Evolutionary conservation across 2,888 invertebrate species (phyloP).

Genomic region (Rotaria socialis): DNA sequence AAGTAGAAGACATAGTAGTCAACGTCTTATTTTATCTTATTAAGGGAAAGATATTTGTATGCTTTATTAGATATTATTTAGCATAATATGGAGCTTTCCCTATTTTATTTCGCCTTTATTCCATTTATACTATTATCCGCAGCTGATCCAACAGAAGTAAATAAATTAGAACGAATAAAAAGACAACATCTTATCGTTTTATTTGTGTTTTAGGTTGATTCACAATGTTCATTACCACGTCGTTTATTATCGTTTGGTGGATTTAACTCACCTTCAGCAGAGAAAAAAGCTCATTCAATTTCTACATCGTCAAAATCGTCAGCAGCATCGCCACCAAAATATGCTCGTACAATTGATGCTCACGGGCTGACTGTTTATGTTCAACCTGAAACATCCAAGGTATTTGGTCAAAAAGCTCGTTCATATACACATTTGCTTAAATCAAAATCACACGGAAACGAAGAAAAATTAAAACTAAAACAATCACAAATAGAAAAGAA

Average conservation of each 20-base stretch:
- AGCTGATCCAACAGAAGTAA: slow-evolving; percentile 1
- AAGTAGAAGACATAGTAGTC: background rate
- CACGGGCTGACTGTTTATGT: background rate
- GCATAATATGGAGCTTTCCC: background rate
- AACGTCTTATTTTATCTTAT: background rate
- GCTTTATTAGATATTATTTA: background rate
- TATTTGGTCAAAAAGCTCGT: background rate
- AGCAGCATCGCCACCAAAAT: background rate
- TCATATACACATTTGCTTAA: slow-evolving; percentile 14
- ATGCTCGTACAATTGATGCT: background rate
- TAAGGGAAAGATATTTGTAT: background rate
- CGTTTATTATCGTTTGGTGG: background rate
- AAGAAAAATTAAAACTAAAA: background rate
- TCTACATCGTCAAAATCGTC: background rate
- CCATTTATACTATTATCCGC: background rate
- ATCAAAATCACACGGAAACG: background rate
- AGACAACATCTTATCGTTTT: background rate
- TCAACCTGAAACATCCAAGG: background rate
- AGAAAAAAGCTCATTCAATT: background rate
- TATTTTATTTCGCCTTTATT: background rate
- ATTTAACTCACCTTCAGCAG: background rate
- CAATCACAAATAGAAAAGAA: background rate
- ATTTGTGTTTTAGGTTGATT: background rate
- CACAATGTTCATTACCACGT: slow-evolving; percentile 5
- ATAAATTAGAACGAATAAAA: background rate